phyloP scores from a whole-genome alignment of 2,797 vertebrate genomes.

The Hemibagrus guttatus region DNA sequence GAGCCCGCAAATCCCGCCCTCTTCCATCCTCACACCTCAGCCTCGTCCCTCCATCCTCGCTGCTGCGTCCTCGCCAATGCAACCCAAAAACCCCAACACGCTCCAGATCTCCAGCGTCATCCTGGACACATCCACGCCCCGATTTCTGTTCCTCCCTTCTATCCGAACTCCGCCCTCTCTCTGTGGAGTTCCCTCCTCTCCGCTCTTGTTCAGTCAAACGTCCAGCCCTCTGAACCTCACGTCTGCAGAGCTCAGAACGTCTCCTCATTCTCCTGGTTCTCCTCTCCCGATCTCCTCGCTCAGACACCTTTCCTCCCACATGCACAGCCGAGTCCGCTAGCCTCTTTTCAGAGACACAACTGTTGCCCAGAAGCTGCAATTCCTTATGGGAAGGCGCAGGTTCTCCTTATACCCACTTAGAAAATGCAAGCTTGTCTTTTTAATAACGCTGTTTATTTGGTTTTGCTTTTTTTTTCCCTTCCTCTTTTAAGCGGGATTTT shows the following conservation, averaged over 20 bases:
- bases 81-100: slow-evolving; percentile 54
- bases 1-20: slow-evolving; percentile 46
- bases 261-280: slow-evolving; percentile 60
- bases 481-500: background rate
- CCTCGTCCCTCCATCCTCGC: slow-evolving; percentile 42
- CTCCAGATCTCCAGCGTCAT: background rate
- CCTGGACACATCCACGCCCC: background rate
- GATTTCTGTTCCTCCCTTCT: slow-evolving; percentile 36
- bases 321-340: slow-evolving; percentile 61
- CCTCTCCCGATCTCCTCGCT: slow-evolving; percentile 45
- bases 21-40: slow-evolving; percentile 31
- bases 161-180: slow-evolving; percentile 71
- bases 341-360: slow-evolving; percentile 65
- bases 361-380: slow-evolving; percentile 77
- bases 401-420: slow-evolving; percentile 87
- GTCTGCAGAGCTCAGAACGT: slow-evolving; percentile 71
- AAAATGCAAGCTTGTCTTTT: background rate
- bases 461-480: background rate
- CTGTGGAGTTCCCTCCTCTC: slow-evolving; percentile 82
- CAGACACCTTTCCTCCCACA: slow-evolving; percentile 44
- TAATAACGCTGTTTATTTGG: background rate
- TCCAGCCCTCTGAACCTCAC: slow-evolving; percentile 44
- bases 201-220: slow-evolving; percentile 67
- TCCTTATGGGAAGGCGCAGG: slow-evolving; percentile 80
- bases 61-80: slow-evolving; percentile 72